Percentiles rank a stretch among this genome's conserved stretches.
Evolutionary conservation across 2,888 invertebrate species (phyloP).

Genomic region (Epicampocera succincta): DNA sequence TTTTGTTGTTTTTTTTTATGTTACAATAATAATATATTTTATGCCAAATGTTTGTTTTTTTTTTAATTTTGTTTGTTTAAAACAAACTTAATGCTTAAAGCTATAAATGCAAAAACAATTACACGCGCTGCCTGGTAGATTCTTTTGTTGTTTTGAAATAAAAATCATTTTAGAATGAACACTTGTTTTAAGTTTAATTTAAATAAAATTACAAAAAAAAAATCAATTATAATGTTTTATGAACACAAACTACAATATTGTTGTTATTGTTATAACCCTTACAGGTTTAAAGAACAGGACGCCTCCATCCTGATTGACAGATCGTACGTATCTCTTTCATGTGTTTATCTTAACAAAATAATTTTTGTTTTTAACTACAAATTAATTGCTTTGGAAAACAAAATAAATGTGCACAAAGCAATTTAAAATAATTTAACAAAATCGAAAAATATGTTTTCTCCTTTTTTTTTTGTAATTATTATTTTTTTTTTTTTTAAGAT

Average conservation of each 20-base stretch:
- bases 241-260: slow-evolving; percentile 59
- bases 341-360: slow-evolving; percentile 42
- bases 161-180: slow-evolving; percentile 9
- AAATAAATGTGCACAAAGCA: slow-evolving; percentile 25
- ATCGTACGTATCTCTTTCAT: slow-evolving; percentile 81
- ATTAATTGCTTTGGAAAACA: slow-evolving; percentile 22
- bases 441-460: neutral
- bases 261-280: slow-evolving; percentile 78
- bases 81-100: slow-evolving; percentile 65
- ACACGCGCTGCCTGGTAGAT: slow-evolving; percentile 51
- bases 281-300: slow-evolving; percentile 82
- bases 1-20: neutral
- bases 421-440: slow-evolving; percentile 37
- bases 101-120: slow-evolving; percentile 38
- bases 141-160: neutral
- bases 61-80: slow-evolving; percentile 45
- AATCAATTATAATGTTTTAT: slow-evolving; percentile 8
- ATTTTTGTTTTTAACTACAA: slow-evolving; percentile 15
- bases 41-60: slow-evolving; percentile 1
- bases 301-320: slow-evolving; percentile 82
- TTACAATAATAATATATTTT: neutral
- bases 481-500: slow-evolving; percentile 12
- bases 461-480: neutral
- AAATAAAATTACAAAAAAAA: slow-evolving; percentile 17
- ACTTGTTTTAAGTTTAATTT: slow-evolving; percentile 34